Evolutionary conservation across 2,113 vertebrate genomes (phyloP).

Genomic region (human (Homo sapiens)): DNA sequence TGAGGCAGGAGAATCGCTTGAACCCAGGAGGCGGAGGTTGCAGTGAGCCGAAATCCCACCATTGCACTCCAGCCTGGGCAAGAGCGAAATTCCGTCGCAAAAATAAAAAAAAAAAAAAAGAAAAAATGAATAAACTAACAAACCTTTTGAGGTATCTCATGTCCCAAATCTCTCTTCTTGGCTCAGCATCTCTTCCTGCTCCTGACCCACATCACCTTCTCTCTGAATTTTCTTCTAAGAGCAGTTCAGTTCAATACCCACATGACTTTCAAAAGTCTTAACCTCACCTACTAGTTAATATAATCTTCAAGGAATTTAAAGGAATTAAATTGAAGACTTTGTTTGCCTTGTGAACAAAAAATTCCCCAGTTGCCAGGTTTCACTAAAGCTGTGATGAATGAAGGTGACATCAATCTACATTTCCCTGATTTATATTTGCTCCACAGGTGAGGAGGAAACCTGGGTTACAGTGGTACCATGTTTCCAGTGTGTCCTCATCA

Average conservation of each 20-base stretch:
- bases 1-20: too few relatives aligned
- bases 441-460: not conserved
- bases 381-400: not conserved
- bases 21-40: too few relatives aligned
- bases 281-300: not conserved
- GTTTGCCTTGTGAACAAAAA: constrained; percentile 24
- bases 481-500: not conserved
- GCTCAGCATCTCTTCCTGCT: not conserved
- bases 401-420: not conserved
- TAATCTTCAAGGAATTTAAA: not conserved
- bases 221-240: not conserved
- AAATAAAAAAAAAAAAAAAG: not conserved
- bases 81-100: not conserved
- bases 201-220: not conserved
- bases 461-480: not conserved
- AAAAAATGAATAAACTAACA: not conserved
- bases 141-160: not conserved
- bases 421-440: not conserved
- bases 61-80: too few relatives aligned
- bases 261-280: not conserved
- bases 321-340: not conserved
- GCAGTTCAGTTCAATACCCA: not conserved
- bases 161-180: not conserved
- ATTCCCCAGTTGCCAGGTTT: not conserved
- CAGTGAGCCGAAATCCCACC: too few relatives aligned